phyloP scores from a whole-genome alignment of 2,888 invertebrate species.

The Eutolmus rufibarbis region DNA sequence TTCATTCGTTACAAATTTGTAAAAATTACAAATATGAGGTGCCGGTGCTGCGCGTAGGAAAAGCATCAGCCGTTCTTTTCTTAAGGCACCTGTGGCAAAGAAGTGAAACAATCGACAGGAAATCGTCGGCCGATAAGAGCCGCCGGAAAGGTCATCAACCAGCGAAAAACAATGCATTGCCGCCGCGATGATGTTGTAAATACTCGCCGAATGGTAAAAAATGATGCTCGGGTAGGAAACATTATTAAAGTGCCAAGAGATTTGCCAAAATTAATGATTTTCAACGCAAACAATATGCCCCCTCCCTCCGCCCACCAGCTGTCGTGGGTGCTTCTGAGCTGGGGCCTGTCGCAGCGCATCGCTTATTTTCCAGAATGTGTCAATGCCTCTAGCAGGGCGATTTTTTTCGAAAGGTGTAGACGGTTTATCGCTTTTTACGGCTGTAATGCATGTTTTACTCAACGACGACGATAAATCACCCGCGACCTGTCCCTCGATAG shows the following conservation, averaged over 20 bases:
- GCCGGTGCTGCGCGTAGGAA: background rate
- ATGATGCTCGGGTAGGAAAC: background rate
- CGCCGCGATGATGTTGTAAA: background rate
- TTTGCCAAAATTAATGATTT: slow-evolving; percentile 9
- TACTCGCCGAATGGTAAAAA: background rate
- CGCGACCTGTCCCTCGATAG: background rate
- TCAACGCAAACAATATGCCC: background rate
- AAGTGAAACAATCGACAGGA: slow-evolving; percentile 6
- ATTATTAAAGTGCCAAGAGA: slow-evolving; percentile 3
- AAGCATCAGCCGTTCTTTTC: background rate
- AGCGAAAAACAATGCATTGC: background rate
- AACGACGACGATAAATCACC: background rate
- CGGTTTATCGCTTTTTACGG: background rate
- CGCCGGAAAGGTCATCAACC: slow-evolving; percentile 13
- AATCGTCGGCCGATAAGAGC: background rate
- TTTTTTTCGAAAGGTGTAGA: background rate
- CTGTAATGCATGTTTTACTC: background rate
- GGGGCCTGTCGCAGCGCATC: background rate
- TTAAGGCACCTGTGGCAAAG: background rate
- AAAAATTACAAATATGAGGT: background rate
- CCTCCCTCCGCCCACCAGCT: background rate
- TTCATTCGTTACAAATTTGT: background rate
- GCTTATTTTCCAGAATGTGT: background rate
- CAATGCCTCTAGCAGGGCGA: background rate
- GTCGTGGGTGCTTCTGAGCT: background rate